phyloP scores from a whole-genome alignment of 2,113 vertebrate species.

The Plestiodon gilberti region DNA sequence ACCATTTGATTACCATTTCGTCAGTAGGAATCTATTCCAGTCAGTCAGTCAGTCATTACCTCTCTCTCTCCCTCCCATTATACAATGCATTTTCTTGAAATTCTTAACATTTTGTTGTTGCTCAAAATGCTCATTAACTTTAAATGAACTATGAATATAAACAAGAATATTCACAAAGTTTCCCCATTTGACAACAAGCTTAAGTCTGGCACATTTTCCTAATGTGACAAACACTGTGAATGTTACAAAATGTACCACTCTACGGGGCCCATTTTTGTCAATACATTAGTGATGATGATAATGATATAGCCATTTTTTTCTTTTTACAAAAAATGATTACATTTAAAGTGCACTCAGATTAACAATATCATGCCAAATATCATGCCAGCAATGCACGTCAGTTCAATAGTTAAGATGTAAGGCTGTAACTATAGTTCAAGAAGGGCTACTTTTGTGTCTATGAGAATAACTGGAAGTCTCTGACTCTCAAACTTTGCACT shows the following conservation, averaged over 20 bases:
- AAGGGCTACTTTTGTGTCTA: too few species aligned
- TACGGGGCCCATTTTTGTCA: constrained; percentile 20
- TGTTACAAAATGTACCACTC: constrained; percentile 45
- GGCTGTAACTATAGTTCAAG: too few species aligned
- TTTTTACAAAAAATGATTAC: constrained; percentile 15
- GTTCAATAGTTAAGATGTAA: constrained; percentile 12
- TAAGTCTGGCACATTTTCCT: constrained; percentile 20
- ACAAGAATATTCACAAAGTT: constrained; percentile 39
- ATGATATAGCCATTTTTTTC: neutral
- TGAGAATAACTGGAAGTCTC: neutral
- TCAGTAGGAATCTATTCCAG: constrained; percentile 50
- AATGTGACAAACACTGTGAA: constrained; percentile 11
- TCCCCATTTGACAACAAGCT: constrained; percentile 35
- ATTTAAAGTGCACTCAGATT: constrained; percentile 16
- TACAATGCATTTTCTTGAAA: constrained; percentile 30
- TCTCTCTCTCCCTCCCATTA: neutral
- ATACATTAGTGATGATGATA: constrained; percentile 32
- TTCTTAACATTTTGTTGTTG: constrained; percentile 46
- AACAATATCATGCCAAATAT: too few species aligned
- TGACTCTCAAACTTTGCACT: too few species aligned
- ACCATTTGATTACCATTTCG: constrained; percentile 41
- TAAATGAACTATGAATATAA: constrained; percentile 50
- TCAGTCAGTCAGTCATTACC: too few species aligned
- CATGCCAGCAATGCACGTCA: constrained; percentile 34
- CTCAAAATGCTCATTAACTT: constrained; percentile 46